Percentiles rank a stretch among this genome's conserved stretches.
These are phyloP conservation scores for Plagodis pulveraria DNA, from an alignment of 2,888 invertebrate species.

Conservation along the genomic window DNA sequence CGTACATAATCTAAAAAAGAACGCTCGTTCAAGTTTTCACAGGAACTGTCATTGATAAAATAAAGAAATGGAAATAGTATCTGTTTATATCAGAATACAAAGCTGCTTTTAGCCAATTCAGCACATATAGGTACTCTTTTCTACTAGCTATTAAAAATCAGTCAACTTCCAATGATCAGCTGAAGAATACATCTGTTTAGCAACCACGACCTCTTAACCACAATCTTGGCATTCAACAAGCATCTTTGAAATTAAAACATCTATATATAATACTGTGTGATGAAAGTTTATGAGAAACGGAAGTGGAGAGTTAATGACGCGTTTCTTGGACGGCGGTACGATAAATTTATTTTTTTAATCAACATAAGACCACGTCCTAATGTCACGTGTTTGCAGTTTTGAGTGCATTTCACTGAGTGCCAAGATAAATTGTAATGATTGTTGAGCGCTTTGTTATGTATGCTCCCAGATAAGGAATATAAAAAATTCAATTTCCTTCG, in stretches of 20 bases:
- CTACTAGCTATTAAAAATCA: background rate
- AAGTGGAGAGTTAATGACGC: constrained; percentile 24
- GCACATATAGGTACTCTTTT: background rate
- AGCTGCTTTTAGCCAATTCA: too few relatives aligned
- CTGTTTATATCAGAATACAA: too few relatives aligned
- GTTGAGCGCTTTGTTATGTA: too few relatives aligned
- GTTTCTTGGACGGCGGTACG: constrained; percentile 18
- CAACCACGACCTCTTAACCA: background rate
- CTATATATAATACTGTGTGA: constrained; percentile 9
- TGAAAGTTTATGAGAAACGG: constrained; percentile 28
- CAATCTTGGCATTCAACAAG: constrained; percentile 6
- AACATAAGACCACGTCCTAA: constrained; percentile 3
- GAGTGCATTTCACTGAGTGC: too few relatives aligned
- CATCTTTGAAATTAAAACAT: constrained; percentile 15
- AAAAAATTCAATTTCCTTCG: too few relatives aligned
- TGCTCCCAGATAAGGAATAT: too few relatives aligned
- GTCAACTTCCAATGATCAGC: too few relatives aligned
- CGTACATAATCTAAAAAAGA: too few relatives aligned
- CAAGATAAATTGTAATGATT: too few relatives aligned
- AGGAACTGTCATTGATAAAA: too few relatives aligned
- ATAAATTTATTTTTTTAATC: constrained; percentile 18
- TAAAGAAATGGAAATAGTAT: too few relatives aligned
- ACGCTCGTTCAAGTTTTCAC: too few relatives aligned
- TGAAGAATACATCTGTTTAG: background rate
- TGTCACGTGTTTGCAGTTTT: background rate